phyloP scores from a whole-genome alignment of 2,113 vertebrate species.

The Psittacula cyanocephala region DNA sequence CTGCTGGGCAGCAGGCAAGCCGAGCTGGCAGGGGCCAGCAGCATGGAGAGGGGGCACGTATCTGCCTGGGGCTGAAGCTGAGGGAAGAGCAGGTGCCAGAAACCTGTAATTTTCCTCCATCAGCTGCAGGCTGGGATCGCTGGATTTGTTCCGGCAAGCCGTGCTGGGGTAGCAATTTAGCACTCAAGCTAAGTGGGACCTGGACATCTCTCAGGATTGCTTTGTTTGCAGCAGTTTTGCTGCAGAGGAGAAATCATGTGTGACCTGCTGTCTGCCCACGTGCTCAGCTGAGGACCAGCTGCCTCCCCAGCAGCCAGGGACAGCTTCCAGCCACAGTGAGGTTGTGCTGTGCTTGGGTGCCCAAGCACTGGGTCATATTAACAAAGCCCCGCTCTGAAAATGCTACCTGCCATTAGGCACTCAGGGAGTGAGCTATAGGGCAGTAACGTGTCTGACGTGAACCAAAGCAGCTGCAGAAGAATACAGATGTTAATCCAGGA shows the following conservation, averaged over 20 bases:
- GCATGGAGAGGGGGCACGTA: background rate
- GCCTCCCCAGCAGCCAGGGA: background rate
- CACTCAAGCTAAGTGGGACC: background rate
- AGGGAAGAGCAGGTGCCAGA: background rate
- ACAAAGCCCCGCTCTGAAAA: background rate
- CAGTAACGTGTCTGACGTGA: rapidly evolving
- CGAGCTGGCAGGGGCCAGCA: background rate
- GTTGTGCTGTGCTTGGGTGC: background rate
- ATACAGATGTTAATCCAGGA: background rate
- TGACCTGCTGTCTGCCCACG: background rate
- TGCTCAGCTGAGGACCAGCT: background rate
- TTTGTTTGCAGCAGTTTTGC: background rate
- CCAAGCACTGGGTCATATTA: background rate
- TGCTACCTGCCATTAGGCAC: rapidly evolving
- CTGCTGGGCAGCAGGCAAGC: rapidly evolving
- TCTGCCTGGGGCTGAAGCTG: background rate
- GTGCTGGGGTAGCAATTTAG: background rate
- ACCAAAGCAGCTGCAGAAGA: background rate
- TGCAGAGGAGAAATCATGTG: background rate
- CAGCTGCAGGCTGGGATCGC: background rate
- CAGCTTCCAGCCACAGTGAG: background rate
- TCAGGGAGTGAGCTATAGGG: background rate
- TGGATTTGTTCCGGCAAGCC: background rate
- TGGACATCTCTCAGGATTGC: background rate
- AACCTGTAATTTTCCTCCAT: background rate